Conservation (phyloP, 2,888 invertebrate species). For the Miltochrista miniata region DNA sequence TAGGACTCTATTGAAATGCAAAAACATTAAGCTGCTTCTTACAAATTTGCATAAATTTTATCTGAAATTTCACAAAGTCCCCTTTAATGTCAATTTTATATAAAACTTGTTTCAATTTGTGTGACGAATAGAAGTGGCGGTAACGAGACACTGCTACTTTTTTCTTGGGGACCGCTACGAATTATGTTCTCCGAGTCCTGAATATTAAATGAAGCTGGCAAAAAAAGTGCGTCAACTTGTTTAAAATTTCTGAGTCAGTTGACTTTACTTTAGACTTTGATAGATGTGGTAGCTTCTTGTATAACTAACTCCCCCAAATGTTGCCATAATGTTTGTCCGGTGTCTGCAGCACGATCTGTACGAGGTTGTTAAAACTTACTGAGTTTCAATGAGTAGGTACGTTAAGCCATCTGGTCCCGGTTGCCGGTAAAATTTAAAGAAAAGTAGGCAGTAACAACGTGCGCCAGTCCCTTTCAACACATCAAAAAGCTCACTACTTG, state of each 20-base stretch:
- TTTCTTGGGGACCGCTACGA: conserved; percentile 69
- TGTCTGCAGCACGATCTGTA: too few relatives aligned
- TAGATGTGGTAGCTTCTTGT: too few relatives aligned
- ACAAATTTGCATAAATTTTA: conserved; percentile 45
- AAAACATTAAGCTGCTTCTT: conserved; percentile 38
- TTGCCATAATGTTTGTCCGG: too few relatives aligned
- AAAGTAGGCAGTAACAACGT: too few relatives aligned
- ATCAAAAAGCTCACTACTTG: too few relatives aligned
- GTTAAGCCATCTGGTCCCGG: too few relatives aligned
- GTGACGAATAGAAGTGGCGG: conserved; percentile 68
- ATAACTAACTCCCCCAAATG: too few relatives aligned
- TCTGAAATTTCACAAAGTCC: conserved; percentile 43
- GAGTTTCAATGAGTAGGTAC: too few relatives aligned
- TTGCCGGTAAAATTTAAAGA: too few relatives aligned
- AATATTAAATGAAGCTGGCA: conserved; percentile 67
- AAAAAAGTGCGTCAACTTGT: conserved; percentile 60
- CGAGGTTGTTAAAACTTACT: too few relatives aligned
- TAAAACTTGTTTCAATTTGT: conserved; percentile 57
- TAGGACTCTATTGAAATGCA: conserved; percentile 37
- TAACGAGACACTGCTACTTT: conserved; percentile 63
- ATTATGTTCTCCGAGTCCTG: conserved; percentile 69
- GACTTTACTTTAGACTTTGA: too few relatives aligned
- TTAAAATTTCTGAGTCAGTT: conserved; percentile 51
- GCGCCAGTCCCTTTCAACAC: too few relatives aligned
- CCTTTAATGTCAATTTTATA: conserved; percentile 59